These are phyloP conservation scores for Celastrina argiolus DNA, from an alignment of 2,888 invertebrate genomes.

Conservation along the genomic window DNA sequence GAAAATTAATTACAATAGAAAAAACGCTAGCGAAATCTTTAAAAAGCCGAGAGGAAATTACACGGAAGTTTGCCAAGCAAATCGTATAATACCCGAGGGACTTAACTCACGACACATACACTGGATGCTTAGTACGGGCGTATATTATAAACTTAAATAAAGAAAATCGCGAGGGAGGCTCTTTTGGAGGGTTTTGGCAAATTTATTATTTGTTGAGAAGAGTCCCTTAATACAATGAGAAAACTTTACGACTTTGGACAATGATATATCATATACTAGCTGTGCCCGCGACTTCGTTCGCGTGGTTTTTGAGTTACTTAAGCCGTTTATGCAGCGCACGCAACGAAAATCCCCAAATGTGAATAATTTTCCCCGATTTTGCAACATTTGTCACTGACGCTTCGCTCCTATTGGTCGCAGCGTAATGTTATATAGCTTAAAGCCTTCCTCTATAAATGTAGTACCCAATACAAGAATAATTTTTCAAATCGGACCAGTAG, in stretches of 20 bases:
- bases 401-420: too few species aligned
- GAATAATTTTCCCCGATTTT: too few species aligned
- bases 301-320: too few species aligned
- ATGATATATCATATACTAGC: neutral
- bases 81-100: constrained; percentile 29
- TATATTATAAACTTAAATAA: constrained; percentile 32
- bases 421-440: too few species aligned
- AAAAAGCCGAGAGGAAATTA: constrained; percentile 33
- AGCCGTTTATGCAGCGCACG: too few species aligned
- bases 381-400: too few species aligned
- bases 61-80: constrained; percentile 29
- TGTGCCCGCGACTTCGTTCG: too few species aligned
- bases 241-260: neutral
- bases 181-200: neutral
- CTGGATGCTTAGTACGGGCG: constrained; percentile 27
- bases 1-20: constrained; percentile 16
- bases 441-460: too few species aligned
- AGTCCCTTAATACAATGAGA: constrained; percentile 6
- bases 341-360: too few species aligned
- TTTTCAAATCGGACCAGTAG: too few species aligned
- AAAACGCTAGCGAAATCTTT: constrained; percentile 30
- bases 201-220: neutral
- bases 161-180: constrained; percentile 18
- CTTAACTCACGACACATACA: constrained; percentile 31
- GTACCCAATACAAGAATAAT: too few species aligned